Evolutionary conservation across 1,140 invertebrate genomes (phyloP).

Genomic region (Drosophila repletoides): DNA sequence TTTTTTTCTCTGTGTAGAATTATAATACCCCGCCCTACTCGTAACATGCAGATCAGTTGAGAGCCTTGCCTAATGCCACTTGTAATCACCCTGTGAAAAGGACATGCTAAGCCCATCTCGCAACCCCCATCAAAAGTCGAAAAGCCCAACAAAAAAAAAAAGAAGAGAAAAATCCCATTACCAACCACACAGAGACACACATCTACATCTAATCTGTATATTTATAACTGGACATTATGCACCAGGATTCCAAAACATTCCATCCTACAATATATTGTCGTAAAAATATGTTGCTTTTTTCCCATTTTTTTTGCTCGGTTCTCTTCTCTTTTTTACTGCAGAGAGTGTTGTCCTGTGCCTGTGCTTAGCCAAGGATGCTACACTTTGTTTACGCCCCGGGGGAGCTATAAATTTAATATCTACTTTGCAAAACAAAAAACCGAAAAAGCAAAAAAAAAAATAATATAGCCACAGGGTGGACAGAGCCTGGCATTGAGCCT

Average conservation of each 20-base stretch:
- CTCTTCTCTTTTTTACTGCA: too few species aligned
- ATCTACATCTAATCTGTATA: slow-evolving; percentile 68
- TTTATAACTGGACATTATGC: slow-evolving; percentile 76
- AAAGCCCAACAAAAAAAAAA: slow-evolving; percentile 2
- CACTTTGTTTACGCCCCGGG: slow-evolving; percentile 76
- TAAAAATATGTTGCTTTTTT: slow-evolving; percentile 77
- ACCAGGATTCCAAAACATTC: slow-evolving; percentile 65
- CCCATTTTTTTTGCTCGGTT: background rate
- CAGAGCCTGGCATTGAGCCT: slow-evolving; percentile 2
- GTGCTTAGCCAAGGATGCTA: slow-evolving; percentile 50
- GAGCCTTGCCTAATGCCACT: slow-evolving; percentile 46
- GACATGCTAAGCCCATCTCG: slow-evolving; percentile 6
- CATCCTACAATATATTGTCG: slow-evolving; percentile 73
- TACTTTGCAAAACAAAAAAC: slow-evolving; percentile 81
- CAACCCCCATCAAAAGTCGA: slow-evolving; percentile 23
- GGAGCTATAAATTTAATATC: slow-evolving; percentile 82
- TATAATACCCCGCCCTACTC: too few species aligned
- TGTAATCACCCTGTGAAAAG: slow-evolving; percentile 41
- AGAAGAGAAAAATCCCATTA: slow-evolving; percentile 39
- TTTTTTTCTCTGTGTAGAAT: too few species aligned
- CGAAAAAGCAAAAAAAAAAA: slow-evolving; percentile 54
- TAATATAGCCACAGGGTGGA: slow-evolving; percentile 26
- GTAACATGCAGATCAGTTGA: slow-evolving; percentile 57
- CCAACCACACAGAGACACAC: slow-evolving; percentile 27
- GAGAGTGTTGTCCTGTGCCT: too few species aligned